Conservation (phyloP, 2,113 vertebrate genomes). For the Strix aluco region DNA sequence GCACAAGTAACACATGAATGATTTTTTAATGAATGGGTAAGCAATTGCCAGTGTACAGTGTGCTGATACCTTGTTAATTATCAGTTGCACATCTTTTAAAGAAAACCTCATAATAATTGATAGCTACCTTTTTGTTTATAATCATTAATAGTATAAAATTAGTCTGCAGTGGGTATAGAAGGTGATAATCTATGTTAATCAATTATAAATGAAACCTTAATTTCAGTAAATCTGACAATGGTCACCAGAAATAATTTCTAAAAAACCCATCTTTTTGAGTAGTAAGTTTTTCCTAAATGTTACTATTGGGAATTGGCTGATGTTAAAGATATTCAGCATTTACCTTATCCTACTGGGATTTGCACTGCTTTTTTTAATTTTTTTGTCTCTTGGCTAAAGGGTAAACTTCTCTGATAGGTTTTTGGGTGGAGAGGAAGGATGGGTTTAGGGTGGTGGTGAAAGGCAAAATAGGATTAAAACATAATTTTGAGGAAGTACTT, state of each 20-base stretch:
- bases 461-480: background rate
- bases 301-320: background rate
- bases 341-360: background rate
- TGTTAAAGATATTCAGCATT: background rate
- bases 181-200: background rate
- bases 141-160: background rate
- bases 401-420: background rate
- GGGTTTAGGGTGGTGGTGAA: background rate
- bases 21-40: background rate
- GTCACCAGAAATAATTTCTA: background rate
- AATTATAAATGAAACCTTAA: background rate
- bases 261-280: background rate
- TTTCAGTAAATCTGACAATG: background rate
- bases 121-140: background rate
- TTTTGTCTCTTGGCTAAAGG: background rate
- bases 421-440: background rate
- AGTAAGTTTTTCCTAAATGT: background rate
- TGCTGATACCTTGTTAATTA: background rate
- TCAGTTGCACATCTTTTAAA: background rate
- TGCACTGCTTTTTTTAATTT: background rate
- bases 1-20: background rate
- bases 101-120: background rate
- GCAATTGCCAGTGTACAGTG: background rate
- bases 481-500: background rate
- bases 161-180: background rate